Evolutionary conservation across 2,113 vertebrate genomes (phyloP), one percentile per base, ranked within the genome.

Genomic region (Brachyhypopomus occidentalis): DNA sequence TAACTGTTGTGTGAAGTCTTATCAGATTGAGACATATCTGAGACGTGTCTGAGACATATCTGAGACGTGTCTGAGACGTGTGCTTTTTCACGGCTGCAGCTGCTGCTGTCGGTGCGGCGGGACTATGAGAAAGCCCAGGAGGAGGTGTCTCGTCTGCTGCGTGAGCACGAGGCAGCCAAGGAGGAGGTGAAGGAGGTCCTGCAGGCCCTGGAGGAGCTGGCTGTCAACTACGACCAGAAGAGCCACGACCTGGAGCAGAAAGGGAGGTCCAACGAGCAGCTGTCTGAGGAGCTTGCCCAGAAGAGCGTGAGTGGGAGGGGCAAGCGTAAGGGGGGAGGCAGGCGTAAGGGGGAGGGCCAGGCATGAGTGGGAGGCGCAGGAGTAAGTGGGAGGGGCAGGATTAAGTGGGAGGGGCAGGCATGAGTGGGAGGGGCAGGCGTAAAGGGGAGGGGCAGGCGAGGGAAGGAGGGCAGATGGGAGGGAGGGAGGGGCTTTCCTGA

Each of bases 151-250:
- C 94, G 95, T 0, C 93, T 96, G 22, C 95, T 96, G 88, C 93
- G 94, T 52, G 94, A 96, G 89, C 95, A 96, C 0, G 95, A 96
- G 52, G 94, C 95, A 0, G 95, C 95, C 0, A 96, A 96, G 88
- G 95, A 96, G 0, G 95, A 96, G 71, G 95, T 96, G 86, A 96
- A 96, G 77, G 95, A 96, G 87, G 95, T 96, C 23, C 94, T 96
- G 1, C 95, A 96, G 81, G 95, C 95, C 56, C 88, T 96, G 85
- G 95, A 96, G 55, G 95, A 96, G 84, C 89, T 96, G 60, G 95
- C 95, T 52, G 95, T 96, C 84, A 96, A 96, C 75, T 96, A 96
- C 0, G 95, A 96, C 88, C 95, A 96, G 91, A 96, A 96, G 85
- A 96, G 95, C 59, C 95, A 96, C 83, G 95, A 96, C 77, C 94